These are phyloP conservation scores for Acromyrmex charruanus DNA, from an alignment of 1,140 invertebrate genomes.

Conservation along the genomic window DNA sequence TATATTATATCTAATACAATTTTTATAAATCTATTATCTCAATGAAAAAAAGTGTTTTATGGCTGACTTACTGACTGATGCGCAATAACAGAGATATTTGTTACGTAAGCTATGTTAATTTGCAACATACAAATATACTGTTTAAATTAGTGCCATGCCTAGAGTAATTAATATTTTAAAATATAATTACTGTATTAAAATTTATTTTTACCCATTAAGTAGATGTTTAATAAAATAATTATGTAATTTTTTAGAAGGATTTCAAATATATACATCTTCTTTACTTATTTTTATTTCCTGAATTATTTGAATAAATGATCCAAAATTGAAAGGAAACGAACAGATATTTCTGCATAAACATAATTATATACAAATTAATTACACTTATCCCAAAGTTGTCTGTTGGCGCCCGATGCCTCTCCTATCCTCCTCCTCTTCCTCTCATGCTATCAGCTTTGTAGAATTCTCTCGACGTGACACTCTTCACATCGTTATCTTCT, in stretches of 20 bases:
- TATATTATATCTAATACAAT: neutral
- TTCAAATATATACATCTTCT: neutral
- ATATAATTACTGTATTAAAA: neutral
- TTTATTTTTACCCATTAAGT: neutral
- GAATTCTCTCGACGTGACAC: neutral
- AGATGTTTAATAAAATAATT: neutral
- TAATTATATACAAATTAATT: constrained; percentile 4
- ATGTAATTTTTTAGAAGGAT: neutral
- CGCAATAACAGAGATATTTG: neutral
- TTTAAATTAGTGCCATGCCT: neutral
- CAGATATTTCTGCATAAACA: neutral
- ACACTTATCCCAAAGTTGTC: neutral
- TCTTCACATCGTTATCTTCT: neutral
- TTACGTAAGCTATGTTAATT: neutral
- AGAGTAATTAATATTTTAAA: neutral
- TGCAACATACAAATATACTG: neutral
- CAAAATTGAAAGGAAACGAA: neutral
- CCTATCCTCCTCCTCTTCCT: neutral
- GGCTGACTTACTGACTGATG: neutral
- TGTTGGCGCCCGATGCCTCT: too few species aligned
- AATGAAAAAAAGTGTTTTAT: neutral
- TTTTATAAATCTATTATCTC: neutral
- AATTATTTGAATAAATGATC: neutral
- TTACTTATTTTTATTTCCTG: too few species aligned
- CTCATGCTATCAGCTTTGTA: neutral